Base-by-base conservation (phyloP, 1,140 invertebrate genomes). In the Leptopilina boulardi region DNA sequence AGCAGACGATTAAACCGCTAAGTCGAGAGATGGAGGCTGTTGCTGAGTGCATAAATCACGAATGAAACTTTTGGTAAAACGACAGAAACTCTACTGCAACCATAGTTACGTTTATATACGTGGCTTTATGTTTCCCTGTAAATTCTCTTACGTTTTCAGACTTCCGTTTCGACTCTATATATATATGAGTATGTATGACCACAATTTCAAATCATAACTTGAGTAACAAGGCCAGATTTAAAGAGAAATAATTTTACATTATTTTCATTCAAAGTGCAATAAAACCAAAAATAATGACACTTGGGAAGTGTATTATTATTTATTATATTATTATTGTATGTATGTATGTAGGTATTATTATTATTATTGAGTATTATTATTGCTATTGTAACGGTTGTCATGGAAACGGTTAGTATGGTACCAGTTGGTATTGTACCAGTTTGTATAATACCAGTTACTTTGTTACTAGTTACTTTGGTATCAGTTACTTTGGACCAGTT, bases 1-100 rank as follows among this genome's bases (percentile, higher is more conserved):
- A 66, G 59, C 59, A 66, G 59, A 34, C 59, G 59, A 66, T 66
- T 66, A 66, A 66, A 66, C 59, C 59, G 26, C 59, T 66, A 66
- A 66, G 59, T 66, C 59, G 59, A 66, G 59, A 66, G 59, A 66
- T 66, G 59, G 59, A 30, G 23, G 59, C 59, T 66, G 59, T 66
- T 66, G 59, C 59, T 66, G 59, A 66, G 59, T 66, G 59, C 26
- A 23, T 66, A 66, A 66, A 66, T 66, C 59, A 66, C 23, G 23
- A 66, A n/a, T 30, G 23, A 66, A 66, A 66, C 59, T 66, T 38
- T 66, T 34, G 21, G 59, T n/a, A 15, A 66, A 66, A 66, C 59
- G 59, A 66, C 59, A 66, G 59, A 66, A 66, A 34, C 23, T 66
- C 3, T 66, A 23, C 59, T 66, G 30, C 23, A n/a, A n/a, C n/a